Evolutionary conservation across 2,888 invertebrate genomes (phyloP).

Genomic region (Hetaerina titia): DNA sequence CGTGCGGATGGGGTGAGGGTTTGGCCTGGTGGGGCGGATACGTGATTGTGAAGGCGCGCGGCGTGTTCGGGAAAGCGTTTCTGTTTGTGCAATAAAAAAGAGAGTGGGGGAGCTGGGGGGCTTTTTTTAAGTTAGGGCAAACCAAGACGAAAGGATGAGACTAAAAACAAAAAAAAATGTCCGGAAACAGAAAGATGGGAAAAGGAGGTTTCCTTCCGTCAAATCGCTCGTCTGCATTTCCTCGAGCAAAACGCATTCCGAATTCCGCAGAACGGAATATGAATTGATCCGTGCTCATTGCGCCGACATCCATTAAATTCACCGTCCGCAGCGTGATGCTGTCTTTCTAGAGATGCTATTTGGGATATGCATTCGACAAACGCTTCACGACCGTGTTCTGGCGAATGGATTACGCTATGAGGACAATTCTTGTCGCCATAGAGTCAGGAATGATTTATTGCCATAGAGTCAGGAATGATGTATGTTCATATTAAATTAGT

Average conservation of each 20-base stretch:
- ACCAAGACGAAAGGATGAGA: not conserved
- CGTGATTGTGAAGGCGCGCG: constrained; percentile 12
- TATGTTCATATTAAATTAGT: too few relatives aligned
- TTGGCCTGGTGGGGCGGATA: not conserved
- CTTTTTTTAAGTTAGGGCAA: not conserved
- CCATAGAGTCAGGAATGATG: too few relatives aligned
- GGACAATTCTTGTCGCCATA: too few relatives aligned
- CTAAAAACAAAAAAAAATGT: not conserved
- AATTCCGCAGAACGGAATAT: constrained; percentile 27
- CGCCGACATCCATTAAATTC: not conserved
- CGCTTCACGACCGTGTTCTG: too few relatives aligned
- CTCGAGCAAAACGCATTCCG: constrained; percentile 31
- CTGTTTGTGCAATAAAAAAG: constrained; percentile 28
- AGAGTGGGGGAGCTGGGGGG: not conserved
- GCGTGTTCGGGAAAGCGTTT: not conserved
- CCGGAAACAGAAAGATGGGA: not conserved
- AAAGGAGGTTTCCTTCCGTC: not conserved
- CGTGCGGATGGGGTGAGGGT: not conserved
- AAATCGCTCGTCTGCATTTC: constrained; percentile 20
- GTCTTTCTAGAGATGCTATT: not conserved
- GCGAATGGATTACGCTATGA: too few relatives aligned
- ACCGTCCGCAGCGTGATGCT: not conserved
- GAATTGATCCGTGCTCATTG: not conserved
- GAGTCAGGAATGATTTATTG: too few relatives aligned
- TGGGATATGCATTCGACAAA: too few relatives aligned